phyloP scores from a whole-genome alignment of 1,140 invertebrate species.

The Gryon sp. region DNA sequence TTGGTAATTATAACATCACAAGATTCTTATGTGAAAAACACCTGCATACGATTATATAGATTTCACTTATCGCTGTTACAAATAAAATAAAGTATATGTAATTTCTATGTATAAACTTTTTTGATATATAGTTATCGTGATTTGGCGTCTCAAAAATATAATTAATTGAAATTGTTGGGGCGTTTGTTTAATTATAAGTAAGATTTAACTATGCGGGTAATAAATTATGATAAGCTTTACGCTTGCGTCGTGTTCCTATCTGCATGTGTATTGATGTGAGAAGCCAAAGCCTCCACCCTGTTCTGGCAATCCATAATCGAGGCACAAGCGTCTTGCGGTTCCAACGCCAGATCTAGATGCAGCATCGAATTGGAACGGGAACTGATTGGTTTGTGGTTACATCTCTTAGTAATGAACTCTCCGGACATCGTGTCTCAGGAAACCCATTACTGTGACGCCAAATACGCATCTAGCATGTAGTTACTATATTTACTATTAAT shows the following conservation, averaged over 20 bases:
- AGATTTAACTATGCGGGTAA: neutral
- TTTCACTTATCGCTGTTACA: too few relatives aligned
- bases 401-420: slow-evolving; percentile 78
- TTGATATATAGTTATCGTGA: too few relatives aligned
- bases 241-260: slow-evolving; percentile 34
- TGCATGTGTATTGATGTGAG: slow-evolving; percentile 48
- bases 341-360: slow-evolving; percentile 61
- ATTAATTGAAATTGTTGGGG: too few relatives aligned
- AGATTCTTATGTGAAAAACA: too few relatives aligned
- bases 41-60: too few relatives aligned
- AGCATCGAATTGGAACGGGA: slow-evolving; percentile 62
- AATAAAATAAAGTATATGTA: too few relatives aligned
- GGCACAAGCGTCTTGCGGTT: slow-evolving; percentile 72
- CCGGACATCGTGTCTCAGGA: slow-evolving; percentile 77
- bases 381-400: slow-evolving; percentile 78
- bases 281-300: slow-evolving; percentile 33
- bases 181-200: too few relatives aligned
- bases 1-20: too few relatives aligned
- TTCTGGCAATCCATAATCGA: slow-evolving; percentile 69
- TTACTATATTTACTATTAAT: slow-evolving; percentile 66
- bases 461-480: slow-evolving; percentile 66
- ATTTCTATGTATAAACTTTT: too few relatives aligned
- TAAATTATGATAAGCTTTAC: slow-evolving; percentile 33
- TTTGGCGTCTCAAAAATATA: too few relatives aligned
- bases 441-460: slow-evolving; percentile 76